Percentiles rank a stretch among this genome's conserved stretches.
phyloP scores from a whole-genome alignment of 2,888 invertebrate genomes.

The Halocaridina rubra region DNA sequence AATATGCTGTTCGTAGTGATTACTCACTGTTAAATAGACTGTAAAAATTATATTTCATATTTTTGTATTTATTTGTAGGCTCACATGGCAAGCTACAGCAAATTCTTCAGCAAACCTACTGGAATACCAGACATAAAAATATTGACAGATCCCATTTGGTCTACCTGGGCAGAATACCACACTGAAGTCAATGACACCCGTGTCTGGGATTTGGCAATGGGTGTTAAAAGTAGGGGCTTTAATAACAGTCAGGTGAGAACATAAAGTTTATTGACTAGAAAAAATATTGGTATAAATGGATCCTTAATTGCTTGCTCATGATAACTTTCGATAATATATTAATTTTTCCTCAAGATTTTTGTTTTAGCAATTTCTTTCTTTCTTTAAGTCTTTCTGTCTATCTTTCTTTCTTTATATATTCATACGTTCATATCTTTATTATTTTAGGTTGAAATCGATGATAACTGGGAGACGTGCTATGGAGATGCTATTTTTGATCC shows the following conservation, averaged over 20 bases:
- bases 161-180: constrained; percentile 85
- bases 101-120: constrained; percentile 75
- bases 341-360: neutral
- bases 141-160: constrained; percentile 86
- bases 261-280: too few relatives aligned
- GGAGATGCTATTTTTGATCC: constrained; percentile 81
- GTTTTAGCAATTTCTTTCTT: neutral
- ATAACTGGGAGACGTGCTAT: constrained; percentile 88
- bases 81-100: constrained; percentile 75
- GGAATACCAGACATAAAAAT: constrained; percentile 77
- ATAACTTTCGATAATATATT: neutral
- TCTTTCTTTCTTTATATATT: too few relatives aligned
- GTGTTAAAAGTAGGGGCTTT: constrained; percentile 77
- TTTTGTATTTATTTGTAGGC: too few relatives aligned
- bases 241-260: constrained; percentile 44
- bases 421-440: constrained; percentile 67
- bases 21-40: too few relatives aligned
- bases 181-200: constrained; percentile 75
- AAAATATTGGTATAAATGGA: neutral
- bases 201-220: constrained; percentile 76
- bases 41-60: too few relatives aligned
- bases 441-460: constrained; percentile 84
- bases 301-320: neutral
- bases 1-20: too few relatives aligned
- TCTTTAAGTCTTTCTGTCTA: too few relatives aligned